A percentile compares a stretch with the other conserved stretches of the same genome.
Evolutionary conservation across 30 jellyfish, hydroid and myxozoan genomes (phyloP).

Genomic region (Aurelia sp.): DNA sequence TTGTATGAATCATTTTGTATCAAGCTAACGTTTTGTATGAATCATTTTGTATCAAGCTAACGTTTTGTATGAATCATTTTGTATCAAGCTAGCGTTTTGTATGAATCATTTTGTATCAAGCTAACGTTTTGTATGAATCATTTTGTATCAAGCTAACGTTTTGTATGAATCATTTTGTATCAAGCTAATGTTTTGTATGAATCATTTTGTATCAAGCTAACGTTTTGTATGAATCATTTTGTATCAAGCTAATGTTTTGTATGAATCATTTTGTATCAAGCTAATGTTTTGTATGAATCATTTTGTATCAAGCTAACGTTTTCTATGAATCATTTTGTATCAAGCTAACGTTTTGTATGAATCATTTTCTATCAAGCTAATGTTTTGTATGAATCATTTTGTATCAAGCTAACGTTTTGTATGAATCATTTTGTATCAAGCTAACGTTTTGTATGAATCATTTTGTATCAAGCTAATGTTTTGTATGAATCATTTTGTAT

Average conservation of each 20-base stretch:
- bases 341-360: not conserved
- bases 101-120: too few species aligned
- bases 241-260: conserved; percentile 5
- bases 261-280: too few species aligned
- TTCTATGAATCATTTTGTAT: not conserved
- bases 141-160: not conserved
- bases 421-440: too few species aligned
- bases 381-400: not conserved
- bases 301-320: not conserved
- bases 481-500: too few species aligned
- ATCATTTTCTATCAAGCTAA: not conserved
- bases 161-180: conserved; percentile 1
- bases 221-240: conserved; percentile 10
- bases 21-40: too few species aligned
- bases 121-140: not conserved
- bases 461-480: not conserved
- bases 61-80: too few species aligned
- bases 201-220: too few species aligned
- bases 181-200: not conserved
- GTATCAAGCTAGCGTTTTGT: too few species aligned
- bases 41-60: not conserved
- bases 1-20: too few species aligned
- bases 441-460: not conserved
- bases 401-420: conserved; percentile 3
- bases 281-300: not conserved